phyloP scores from a whole-genome alignment of 2,888 invertebrate genomes.

The Heliconius hortense region DNA sequence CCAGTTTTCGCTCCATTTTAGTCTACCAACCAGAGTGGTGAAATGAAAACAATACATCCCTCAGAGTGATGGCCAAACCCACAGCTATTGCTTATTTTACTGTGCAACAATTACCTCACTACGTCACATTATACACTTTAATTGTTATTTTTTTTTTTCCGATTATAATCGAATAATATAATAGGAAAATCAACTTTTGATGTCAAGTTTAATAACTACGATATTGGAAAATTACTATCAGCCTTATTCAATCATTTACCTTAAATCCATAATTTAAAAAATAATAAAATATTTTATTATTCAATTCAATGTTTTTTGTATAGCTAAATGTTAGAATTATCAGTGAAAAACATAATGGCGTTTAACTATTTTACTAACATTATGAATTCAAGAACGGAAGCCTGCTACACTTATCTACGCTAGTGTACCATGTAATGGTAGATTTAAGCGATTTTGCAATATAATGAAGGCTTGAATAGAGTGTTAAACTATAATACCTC shows the following conservation, averaged over 20 bases:
- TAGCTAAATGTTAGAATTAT: background rate
- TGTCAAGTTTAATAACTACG: conserved; percentile 5
- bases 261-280: background rate
- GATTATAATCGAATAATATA: background rate
- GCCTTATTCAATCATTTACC: background rate
- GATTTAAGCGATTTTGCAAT: conserved; percentile 4
- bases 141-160: background rate
- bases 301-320: background rate
- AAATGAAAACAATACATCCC: too few species aligned
- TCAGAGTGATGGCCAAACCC: background rate
- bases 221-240: background rate
- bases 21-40: too few species aligned
- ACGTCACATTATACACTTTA: background rate
- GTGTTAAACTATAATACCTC: background rate
- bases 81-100: too few species aligned
- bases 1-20: background rate
- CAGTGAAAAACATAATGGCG: background rate
- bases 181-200: background rate
- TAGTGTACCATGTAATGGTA: conserved; percentile 16
- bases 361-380: background rate
- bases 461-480: background rate
- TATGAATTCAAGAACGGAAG: conserved; percentile 6
- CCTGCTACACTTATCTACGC: conserved; percentile 1
- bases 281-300: background rate
- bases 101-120: background rate